A percentile compares a stretch with the other conserved stretches of the same genome.
These are phyloP conservation scores for Gopherus flavomarginatus DNA, from an alignment of 2,113 vertebrate genomes.

Conservation along the genomic window DNA sequence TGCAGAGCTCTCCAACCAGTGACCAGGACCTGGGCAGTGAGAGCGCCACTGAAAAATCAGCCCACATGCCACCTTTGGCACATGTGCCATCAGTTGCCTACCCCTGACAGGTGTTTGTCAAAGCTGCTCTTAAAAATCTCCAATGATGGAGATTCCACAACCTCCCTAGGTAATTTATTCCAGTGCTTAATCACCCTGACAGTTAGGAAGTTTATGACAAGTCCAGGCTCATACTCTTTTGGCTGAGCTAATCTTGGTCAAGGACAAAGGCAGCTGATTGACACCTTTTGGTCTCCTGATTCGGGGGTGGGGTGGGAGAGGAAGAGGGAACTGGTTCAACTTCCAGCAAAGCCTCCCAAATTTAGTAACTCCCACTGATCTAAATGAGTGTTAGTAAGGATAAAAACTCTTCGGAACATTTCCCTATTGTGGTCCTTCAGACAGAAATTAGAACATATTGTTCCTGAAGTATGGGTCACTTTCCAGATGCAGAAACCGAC, in stretches of 20 bases:
- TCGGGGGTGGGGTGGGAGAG: too few relatives aligned
- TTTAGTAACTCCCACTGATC: fast-evolving
- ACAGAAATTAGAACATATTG: too few relatives aligned
- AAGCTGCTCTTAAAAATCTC: too few relatives aligned
- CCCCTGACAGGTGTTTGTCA: too few relatives aligned
- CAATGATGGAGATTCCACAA: too few relatives aligned
- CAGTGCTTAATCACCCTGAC: too few relatives aligned
- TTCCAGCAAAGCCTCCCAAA: background rate
- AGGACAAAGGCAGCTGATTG: background rate
- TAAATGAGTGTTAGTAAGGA: fast-evolving
- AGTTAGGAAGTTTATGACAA: background rate
- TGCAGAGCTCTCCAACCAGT: too few relatives aligned
- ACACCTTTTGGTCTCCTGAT: background rate
- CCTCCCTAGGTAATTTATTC: too few relatives aligned
- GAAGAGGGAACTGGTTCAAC: background rate
- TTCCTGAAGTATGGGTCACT: fast-evolving
- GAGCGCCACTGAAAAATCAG: too few relatives aligned
- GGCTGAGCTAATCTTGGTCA: background rate
- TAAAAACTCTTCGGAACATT: background rate
- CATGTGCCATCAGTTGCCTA: too few relatives aligned
- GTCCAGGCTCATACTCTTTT: background rate
- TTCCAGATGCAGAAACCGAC: background rate
- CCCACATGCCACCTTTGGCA: too few relatives aligned
- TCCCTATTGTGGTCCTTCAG: background rate
- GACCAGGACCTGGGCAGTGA: too few relatives aligned